A percentile compares a stretch with the other conserved stretches of the same genome.
These are phyloP conservation scores for Elaphurus davidianus DNA, from an alignment of 2,113 vertebrate species.

Conservation along the genomic window DNA sequence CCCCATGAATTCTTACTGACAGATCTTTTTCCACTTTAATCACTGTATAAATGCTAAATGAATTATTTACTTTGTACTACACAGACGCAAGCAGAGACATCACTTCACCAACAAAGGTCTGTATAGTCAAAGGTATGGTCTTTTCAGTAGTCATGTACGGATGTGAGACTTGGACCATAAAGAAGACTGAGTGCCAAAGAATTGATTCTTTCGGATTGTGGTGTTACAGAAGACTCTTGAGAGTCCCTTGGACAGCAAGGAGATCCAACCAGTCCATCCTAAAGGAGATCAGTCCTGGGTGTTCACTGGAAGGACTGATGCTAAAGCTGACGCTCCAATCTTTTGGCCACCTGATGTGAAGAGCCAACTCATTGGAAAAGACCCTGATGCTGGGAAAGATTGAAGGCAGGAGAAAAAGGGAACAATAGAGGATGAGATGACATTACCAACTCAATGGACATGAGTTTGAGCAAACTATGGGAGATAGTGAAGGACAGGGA, in stretches of 20 bases:
- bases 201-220: accelerated
- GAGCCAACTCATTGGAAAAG: neutral
- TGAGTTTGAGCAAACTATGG: neutral
- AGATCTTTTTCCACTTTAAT: neutral
- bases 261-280: neutral
- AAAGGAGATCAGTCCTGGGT: neutral
- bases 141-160: neutral
- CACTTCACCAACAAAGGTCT: neutral
- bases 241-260: neutral
- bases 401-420: neutral
- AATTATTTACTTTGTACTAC: neutral
- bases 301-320: neutral
- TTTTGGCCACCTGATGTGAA: neutral
- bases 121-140: neutral
- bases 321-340: neutral
- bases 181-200: neutral
- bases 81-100: neutral
- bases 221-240: neutral
- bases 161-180: neutral
- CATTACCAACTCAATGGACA: neutral
- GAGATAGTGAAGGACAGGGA: neutral
- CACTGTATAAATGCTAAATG: neutral
- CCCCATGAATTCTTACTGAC: neutral
- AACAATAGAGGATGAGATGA: neutral
- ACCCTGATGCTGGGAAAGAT: neutral